Evolutionary conservation across 2,113 vertebrate species (phyloP).

Genomic region (Machaerirhynchus nigripectus): DNA sequence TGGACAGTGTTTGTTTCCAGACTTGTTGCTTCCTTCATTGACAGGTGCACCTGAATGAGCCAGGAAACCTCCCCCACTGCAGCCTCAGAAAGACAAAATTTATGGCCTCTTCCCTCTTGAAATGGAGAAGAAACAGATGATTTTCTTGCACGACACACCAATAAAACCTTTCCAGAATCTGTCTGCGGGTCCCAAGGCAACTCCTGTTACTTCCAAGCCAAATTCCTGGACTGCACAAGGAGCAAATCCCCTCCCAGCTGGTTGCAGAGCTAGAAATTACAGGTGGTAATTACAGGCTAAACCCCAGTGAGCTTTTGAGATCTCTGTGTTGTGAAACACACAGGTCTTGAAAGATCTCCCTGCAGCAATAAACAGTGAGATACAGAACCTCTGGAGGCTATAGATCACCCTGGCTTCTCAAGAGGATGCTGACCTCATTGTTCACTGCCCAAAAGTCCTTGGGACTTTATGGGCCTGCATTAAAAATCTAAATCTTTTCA

Average conservation of each 20-base stretch:
- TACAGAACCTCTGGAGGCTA: background rate
- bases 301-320: background rate
- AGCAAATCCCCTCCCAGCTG: background rate
- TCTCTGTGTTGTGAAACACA: background rate
- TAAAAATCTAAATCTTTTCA: slow-evolving; percentile 61
- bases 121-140: background rate
- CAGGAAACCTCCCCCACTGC: background rate
- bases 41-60: background rate
- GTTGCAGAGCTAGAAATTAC: background rate
- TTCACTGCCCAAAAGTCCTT: slow-evolving; percentile 59
- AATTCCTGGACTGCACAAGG: background rate
- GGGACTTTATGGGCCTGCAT: slow-evolving; percentile 39
- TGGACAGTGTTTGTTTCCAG: background rate
- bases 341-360: background rate
- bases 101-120: background rate
- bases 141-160: background rate
- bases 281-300: background rate
- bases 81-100: background rate
- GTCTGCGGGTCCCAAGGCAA: background rate
- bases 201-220: background rate
- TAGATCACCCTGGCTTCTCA: background rate
- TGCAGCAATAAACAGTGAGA: background rate
- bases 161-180: background rate
- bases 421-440: background rate
- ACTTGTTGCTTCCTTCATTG: background rate